Evolutionary conservation across 2,888 invertebrate species (phyloP), one percentile per base, ranked within the genome.

Genomic region (Mythimna pallens): DNA sequence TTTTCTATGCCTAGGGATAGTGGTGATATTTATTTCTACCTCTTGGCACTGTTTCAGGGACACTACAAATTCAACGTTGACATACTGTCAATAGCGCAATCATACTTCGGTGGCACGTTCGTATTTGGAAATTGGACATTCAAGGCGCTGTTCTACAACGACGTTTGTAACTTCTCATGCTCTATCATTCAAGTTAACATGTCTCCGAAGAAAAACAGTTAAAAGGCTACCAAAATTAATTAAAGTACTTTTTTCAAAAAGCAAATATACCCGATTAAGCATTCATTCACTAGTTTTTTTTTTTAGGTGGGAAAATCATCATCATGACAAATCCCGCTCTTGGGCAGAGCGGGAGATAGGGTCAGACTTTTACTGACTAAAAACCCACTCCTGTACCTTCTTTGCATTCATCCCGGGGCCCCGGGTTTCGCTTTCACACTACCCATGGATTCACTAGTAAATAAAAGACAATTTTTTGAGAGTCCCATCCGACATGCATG

Each of bases 161-260:
- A 87, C 0, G 73, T 69, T n/a, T 90, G 89, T 65, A 90, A 90
- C 69, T 87, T 90, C n/a, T 68, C 82, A 9, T 85, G 85, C 52
- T 63, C 62, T 25, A 68, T 0, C 1, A 75, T 80, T 34, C 50
- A 83, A 59, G 81, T 81, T 0, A 3, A 30, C 5, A 25, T 81
- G 52, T 9, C 58, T n/a, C 81, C 83, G 9, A 80, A 62, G 22
- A 70, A 75, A 17, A 22, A 40, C 12, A 3, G 62, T 55, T 61
- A 61, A 43, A 40, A 8, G 14, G 6, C n/a, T 14, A 22, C 12
- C 25, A 55, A n/a, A 0, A 20, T 17, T 50, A 50, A 50, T 20
- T 20, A 17, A 50, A 20, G 5, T 50, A 0, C 17, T 20, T 50
- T 47, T 50, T 50, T 50, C 50, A 50, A 20, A 20, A 20, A 20